Percentiles rank a stretch among this genome's conserved stretches.
These are phyloP conservation scores for Lepetodrilus schrolli DNA, from an alignment of 2,888 invertebrate genomes.

Conservation along the genomic window DNA sequence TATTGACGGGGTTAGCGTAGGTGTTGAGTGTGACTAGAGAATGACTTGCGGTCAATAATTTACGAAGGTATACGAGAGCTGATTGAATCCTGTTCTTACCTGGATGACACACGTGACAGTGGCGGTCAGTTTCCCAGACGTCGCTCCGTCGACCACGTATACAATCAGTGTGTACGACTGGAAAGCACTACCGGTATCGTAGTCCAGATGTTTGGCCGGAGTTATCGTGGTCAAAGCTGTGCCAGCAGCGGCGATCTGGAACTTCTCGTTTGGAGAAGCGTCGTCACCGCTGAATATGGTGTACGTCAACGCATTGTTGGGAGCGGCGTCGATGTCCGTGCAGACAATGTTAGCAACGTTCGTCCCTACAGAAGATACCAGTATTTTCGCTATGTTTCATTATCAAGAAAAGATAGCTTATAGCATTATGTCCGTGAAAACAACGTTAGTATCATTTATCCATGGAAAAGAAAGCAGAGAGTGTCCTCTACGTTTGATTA, in stretches of 20 bases:
- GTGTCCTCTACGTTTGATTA: no score
- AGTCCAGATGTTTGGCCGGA: conserved; percentile 49
- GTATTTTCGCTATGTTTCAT: no score
- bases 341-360: conserved; percentile 46
- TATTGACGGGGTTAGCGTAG: no score
- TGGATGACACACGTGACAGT: conserved; percentile 13
- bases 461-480: no score
- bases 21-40: no score
- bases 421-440: no score
- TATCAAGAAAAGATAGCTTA: no score
- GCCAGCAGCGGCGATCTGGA: conserved; percentile 28
- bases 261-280: conserved; percentile 39
- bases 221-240: conserved; percentile 42
- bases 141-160: conserved; percentile 27
- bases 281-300: conserved; percentile 47
- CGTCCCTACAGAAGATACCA: conserved; percentile 40
- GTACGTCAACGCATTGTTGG: conserved; percentile 39
- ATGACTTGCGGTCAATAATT: no score
- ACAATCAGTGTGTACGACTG: conserved; percentile 44
- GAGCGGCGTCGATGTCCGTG: conserved; percentile 49
- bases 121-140: background rate
- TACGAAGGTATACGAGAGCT: no score
- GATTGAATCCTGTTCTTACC: no score
- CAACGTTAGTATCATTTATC: no score
- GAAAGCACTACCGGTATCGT: conserved; percentile 48